Evolutionary conservation across 2,797 vertebrate genomes (phyloP).

Genomic region (Scarus forsteni): DNA sequence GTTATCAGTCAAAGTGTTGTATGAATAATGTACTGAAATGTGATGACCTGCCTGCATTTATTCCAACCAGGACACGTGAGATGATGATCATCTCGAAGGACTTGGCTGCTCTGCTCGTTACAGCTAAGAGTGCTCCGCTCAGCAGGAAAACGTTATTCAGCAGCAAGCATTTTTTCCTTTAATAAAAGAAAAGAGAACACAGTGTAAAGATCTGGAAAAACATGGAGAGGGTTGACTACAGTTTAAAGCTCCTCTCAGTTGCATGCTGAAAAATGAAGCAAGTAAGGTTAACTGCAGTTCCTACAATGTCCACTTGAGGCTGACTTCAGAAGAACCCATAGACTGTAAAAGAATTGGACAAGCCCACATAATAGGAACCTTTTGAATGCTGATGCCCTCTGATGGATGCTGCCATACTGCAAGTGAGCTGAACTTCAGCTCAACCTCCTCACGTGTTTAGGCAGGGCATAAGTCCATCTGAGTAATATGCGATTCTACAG

Average conservation of each 20-base stretch:
- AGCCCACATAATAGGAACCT: too few species aligned
- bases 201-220: neutral
- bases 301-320: too few species aligned
- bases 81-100: conserved; percentile 95
- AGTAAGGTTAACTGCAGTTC: too few species aligned
- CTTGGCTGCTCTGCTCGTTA: conserved; percentile 85
- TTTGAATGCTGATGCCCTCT: too few species aligned
- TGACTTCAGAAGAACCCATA: too few species aligned
- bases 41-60: conserved; percentile 87
- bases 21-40: neutral
- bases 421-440: too few species aligned
- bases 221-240: neutral
- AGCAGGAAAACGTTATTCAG: conserved; percentile 91
- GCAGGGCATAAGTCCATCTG: too few species aligned
- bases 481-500: too few species aligned
- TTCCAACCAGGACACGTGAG: conserved; percentile 88
- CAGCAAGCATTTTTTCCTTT: conserved; percentile 92
- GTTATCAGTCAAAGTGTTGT: neutral
- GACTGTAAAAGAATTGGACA: too few species aligned
- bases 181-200: conserved; percentile 12
- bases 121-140: conserved; percentile 81
- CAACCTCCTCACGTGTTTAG: too few species aligned
- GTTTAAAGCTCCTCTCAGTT: neutral
- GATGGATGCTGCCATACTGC: too few species aligned
- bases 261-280: too few species aligned